Evolutionary conservation across 2,113 vertebrate species (phyloP).

Genomic region (Dasyprocta punctata): DNA sequence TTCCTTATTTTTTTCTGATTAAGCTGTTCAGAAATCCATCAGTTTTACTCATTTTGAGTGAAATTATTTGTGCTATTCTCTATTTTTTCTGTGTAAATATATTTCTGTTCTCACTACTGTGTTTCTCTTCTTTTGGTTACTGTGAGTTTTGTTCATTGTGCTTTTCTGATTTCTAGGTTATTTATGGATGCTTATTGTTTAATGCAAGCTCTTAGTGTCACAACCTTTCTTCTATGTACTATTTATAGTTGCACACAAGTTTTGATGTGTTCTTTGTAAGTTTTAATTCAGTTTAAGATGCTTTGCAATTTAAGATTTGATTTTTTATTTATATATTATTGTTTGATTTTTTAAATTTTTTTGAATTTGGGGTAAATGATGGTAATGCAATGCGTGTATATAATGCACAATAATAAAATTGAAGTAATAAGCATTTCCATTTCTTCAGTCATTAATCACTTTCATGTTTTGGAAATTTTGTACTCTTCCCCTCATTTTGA

Average conservation of each 20-base stretch:
- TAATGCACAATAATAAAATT: too few relatives aligned
- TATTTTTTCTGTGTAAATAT: neutral
- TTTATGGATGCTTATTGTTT: neutral
- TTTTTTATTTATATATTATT: neutral
- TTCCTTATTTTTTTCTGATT: neutral
- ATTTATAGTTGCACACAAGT: neutral
- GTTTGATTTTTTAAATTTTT: neutral
- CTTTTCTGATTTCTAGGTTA: neutral
- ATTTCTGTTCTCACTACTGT: neutral
- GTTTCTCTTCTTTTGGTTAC: neutral
- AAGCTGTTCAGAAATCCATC: neutral
- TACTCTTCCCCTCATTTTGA: neutral
- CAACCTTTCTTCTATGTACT: neutral
- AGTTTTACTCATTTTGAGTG: neutral
- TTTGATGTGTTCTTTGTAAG: neutral
- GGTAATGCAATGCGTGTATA: neutral
- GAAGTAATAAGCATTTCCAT: neutral
- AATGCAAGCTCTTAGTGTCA: neutral
- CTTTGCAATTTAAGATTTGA: neutral
- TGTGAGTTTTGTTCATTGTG: neutral
- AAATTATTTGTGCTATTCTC: neutral
- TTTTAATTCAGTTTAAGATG: neutral
- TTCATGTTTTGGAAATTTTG: neutral
- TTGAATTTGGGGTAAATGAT: neutral
- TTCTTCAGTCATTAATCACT: neutral